phyloP scores from a whole-genome alignment of 1,140 invertebrate genomes.

The Wiebesia pumilae region DNA sequence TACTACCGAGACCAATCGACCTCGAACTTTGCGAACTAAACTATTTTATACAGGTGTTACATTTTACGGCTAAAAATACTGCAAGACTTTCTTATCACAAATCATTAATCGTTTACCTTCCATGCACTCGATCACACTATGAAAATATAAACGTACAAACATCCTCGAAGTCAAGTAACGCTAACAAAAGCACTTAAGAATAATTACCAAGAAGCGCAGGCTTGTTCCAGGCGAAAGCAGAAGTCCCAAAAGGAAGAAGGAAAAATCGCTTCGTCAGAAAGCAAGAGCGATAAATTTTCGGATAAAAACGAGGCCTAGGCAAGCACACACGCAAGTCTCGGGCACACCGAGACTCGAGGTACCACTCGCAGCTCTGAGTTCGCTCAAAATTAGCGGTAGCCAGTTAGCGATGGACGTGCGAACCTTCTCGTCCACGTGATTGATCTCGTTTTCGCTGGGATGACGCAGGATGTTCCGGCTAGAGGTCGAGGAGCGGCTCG shows the following conservation, averaged over 20 bases:
- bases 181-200: too few relatives aligned
- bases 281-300: background rate
- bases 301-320: conserved; percentile 66
- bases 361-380: conserved; percentile 15
- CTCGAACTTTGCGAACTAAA: too few relatives aligned
- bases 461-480: background rate
- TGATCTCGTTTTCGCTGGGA: conserved; percentile 28
- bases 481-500: background rate
- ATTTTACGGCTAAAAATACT: background rate
- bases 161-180: background rate
- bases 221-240: background rate
- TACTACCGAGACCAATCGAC: background rate
- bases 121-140: background rate
- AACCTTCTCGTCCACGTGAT: conserved; percentile 28
- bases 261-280: background rate
- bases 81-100: conserved; percentile 1
- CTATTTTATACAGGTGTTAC: background rate
- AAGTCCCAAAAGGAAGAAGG: background rate
- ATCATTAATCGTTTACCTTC: too few relatives aligned
- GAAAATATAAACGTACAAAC: background rate
- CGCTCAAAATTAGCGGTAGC: conserved; percentile 50
- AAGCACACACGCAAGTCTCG: conserved; percentile 87
- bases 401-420: conserved; percentile 46
- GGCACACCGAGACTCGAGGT: conserved; percentile 53
- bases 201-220: background rate